These are phyloP conservation scores for Actinia equina DNA, from an alignment of 64 coral and sea anemone genomes.

Conservation along the genomic window DNA sequence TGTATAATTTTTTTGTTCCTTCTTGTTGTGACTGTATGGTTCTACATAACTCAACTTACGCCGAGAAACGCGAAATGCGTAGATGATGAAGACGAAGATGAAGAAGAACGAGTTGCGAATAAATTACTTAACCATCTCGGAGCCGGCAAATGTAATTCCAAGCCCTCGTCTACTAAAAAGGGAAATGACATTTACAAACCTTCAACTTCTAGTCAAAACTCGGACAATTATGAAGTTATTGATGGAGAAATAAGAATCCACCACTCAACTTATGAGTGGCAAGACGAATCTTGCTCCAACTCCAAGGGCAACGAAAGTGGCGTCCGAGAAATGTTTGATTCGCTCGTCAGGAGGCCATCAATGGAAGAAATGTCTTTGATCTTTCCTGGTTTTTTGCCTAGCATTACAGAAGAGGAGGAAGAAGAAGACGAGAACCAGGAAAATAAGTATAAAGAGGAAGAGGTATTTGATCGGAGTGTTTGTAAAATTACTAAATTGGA, in stretches of 20 bases:
- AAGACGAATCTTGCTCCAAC: constrained; percentile 4
- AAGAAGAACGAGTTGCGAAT: constrained; percentile 48
- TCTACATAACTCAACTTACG: constrained; percentile 56
- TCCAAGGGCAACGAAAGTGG: not conserved
- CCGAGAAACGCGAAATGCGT: constrained; percentile 22
- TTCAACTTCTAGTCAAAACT: not conserved
- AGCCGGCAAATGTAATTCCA: constrained; percentile 1
- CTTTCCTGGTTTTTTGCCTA: constrained; percentile 77
- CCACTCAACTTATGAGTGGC: constrained; percentile 71
- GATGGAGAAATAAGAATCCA: constrained; percentile 78
- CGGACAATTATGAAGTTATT: constrained; percentile 47
- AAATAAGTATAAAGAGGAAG: constrained; percentile 10
- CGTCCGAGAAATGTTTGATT: not conserved
- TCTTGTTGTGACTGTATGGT: constrained; percentile 58
- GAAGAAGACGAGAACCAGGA: constrained; percentile 7
- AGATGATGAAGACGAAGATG: constrained; percentile 28
- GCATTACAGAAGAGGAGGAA: constrained; percentile 63
- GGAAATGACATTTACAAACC: constrained; percentile 2
- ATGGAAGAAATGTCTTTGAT: constrained; percentile 94
- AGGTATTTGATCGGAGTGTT: not conserved
- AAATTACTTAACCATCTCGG: constrained; percentile 37
- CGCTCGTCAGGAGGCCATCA: constrained; percentile 53
- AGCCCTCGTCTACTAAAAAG: not conserved
- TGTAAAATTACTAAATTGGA: not conserved
- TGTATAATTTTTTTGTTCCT: constrained; percentile 41